Conservation (phyloP, 92 coral and sea anemone genomes). For the Hydrozoanthus gracilis region DNA sequence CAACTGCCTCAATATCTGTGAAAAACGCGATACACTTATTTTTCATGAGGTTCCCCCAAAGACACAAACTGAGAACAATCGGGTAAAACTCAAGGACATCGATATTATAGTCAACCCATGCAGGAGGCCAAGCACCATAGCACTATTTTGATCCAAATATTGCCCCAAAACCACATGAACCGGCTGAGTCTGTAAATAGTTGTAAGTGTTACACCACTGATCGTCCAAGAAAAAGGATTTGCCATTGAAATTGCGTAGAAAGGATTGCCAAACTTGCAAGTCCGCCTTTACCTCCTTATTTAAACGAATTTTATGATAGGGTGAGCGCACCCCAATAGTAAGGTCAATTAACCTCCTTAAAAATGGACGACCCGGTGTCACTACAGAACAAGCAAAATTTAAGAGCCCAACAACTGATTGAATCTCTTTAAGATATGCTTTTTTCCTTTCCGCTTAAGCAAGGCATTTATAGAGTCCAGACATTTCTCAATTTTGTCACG, state of each 20-base stretch:
- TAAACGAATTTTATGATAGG: constrained; percentile 46
- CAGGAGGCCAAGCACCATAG: constrained; percentile 50
- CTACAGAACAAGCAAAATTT: constrained; percentile 47
- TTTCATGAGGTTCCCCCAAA: constrained; percentile 45
- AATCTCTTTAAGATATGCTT: constrained; percentile 21
- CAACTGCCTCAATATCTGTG: constrained; percentile 52
- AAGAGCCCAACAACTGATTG: constrained; percentile 36
- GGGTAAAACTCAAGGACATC: constrained; percentile 46
- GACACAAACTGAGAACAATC: constrained; percentile 52
- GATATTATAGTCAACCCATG: constrained; percentile 32
- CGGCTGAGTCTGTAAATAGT: constrained; percentile 50
- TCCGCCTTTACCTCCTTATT: constrained; percentile 43
- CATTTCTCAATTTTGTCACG: constrained; percentile 27
- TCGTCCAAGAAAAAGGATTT: constrained; percentile 52
- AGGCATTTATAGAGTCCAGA: not conserved
- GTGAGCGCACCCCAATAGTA: constrained; percentile 38
- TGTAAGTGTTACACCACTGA: constrained; percentile 47
- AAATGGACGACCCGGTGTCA: constrained; percentile 54
- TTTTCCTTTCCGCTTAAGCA: constrained; percentile 35
- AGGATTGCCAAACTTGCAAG: constrained; percentile 51
- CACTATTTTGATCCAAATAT: constrained; percentile 51
- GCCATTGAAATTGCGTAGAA: constrained; percentile 44
- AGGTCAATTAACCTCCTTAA: constrained; percentile 45
- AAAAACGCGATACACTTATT: constrained; percentile 49
- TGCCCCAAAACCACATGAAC: constrained; percentile 53